Percentiles rank a stretch among this genome's conserved stretches.
Conservation (phyloP, 92 coral and sea anemone genomes). For the Hydrozoanthus gracilis region DNA sequence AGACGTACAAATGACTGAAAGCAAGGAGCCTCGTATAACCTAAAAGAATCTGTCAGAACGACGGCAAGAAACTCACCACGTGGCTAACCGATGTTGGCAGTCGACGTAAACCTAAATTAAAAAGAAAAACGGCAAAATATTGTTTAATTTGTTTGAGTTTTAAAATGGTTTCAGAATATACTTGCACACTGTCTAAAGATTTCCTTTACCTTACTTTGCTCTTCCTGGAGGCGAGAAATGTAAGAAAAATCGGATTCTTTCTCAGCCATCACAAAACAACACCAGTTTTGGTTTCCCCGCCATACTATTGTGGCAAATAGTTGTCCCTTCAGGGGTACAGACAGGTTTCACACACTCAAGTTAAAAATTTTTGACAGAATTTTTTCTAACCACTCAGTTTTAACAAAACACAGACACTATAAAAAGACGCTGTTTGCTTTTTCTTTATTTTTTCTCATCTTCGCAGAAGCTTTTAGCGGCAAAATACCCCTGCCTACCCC, state of each 20-base stretch:
- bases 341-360: neutral
- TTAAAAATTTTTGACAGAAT: neutral
- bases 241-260: constrained; percentile 63
- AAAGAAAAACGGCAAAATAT: no score
- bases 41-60: neutral
- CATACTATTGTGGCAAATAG: constrained; percentile 36
- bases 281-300: constrained; percentile 36
- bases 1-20: neutral
- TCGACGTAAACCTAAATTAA: constrained; percentile 66
- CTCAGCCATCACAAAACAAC: constrained; percentile 29
- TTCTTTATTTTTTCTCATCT: neutral
- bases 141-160: neutral
- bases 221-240: constrained; percentile 83
- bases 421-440: neutral
- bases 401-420: neutral
- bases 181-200: neutral
- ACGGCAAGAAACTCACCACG: constrained; percentile 66
- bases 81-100: constrained; percentile 70
- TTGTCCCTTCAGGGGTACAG: constrained; percentile 36
- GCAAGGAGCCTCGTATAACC: neutral
- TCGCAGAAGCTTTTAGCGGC: neutral
- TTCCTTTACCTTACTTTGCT: constrained; percentile 72
- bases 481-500: constrained; percentile 1
- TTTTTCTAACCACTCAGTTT: neutral
- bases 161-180: neutral